Base-by-base conservation (phyloP, 1,140 invertebrate genomes). In the Pantala flavescens region DNA sequence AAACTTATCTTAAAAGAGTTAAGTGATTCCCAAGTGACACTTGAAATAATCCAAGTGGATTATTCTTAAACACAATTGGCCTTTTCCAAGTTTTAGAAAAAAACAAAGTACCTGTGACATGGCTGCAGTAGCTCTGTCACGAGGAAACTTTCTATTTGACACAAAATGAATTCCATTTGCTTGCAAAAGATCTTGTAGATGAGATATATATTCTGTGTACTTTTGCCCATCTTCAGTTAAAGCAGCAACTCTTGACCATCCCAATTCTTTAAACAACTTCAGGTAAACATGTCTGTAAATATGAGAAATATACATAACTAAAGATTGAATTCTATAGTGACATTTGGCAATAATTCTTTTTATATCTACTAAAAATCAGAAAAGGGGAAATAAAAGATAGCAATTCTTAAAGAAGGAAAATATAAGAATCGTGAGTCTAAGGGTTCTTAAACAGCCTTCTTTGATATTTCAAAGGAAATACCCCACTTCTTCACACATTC, bases 201-300 rank as follows among this genome's bases (percentile, higher is more conserved):
- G 84, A 0, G 89, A 87, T 76, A 94, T 88, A 77, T 93, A 94
- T 76, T 93, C 91, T 0, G 90, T 90, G 75, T 93, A 92, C 80
- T 92, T 92, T 78, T 93, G 90, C 14, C 90, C 90, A 78, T 91
- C 90, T 81, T 93, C 91, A 0, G 91, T 91, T 23, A 95, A 78
- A 0, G 91, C 87, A 0, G 91, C 91, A 0, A 94, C 85, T 75
- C 89, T 83, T 72, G 82, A 85, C 92, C 92, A 94, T 0, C 84
- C 84, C 23, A 93, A 81, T n/a, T 80, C 75, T 76, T 90, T 82
- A 74, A 93, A 87, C 5, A 93, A 80, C 71, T 87, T 80, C 71
- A 89, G 80, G 80, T 92, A 93, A 0, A 92, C 90, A 78, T 87
- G 84, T 87, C 77, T 77, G 74, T 74, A 24, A 72, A 24, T 73